Evolutionary conservation across 2,888 invertebrate genomes (phyloP).

Genomic region (Brachyopa scutellaris): DNA sequence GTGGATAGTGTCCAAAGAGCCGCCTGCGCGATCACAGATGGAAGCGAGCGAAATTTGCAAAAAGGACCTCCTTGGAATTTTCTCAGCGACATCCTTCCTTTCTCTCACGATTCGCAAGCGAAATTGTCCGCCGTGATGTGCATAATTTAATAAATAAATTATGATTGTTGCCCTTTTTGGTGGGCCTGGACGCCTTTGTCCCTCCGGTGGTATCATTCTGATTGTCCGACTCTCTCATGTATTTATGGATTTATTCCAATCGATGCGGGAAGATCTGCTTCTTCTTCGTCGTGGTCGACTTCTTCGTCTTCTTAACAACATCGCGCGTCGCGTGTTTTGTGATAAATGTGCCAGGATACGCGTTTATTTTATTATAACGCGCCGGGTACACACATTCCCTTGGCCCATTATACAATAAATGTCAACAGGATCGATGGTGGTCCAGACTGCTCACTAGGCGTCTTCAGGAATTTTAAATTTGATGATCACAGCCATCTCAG

Average conservation of each 20-base stretch:
- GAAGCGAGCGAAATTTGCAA: slow-evolving; percentile 55
- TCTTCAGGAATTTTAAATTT: slow-evolving; percentile 66
- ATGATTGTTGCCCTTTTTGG: slow-evolving; percentile 69
- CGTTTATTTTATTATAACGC: slow-evolving; percentile 81
- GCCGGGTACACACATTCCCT: slow-evolving; percentile 64
- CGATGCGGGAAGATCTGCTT: slow-evolving; percentile 20
- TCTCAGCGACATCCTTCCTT: slow-evolving; percentile 42
- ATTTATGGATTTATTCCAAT: slow-evolving; percentile 75
- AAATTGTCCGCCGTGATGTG: slow-evolving; percentile 72
- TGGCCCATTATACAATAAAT: slow-evolving; percentile 70
- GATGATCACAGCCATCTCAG: slow-evolving; percentile 49
- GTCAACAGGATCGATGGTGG: slow-evolving; percentile 70
- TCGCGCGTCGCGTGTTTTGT: slow-evolving; percentile 75
- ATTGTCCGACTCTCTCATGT: slow-evolving; percentile 66
- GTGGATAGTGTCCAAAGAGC: slow-evolving; percentile 80
- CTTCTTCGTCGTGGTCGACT: too few species aligned
- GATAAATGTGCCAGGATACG: slow-evolving; percentile 82
- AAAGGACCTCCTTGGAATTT: slow-evolving; percentile 68
- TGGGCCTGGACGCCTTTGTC: slow-evolving; percentile 32
- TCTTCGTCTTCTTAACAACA: not conserved
- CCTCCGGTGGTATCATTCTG: slow-evolving; percentile 36
- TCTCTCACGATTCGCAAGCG: slow-evolving; percentile 27
- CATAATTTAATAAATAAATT: slow-evolving; percentile 75
- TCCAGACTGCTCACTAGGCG: slow-evolving; percentile 53
- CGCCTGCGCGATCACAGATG: slow-evolving; percentile 76